Evolutionary conservation across 2,888 invertebrate species (phyloP).

Genomic region (Campoplex nolae): DNA sequence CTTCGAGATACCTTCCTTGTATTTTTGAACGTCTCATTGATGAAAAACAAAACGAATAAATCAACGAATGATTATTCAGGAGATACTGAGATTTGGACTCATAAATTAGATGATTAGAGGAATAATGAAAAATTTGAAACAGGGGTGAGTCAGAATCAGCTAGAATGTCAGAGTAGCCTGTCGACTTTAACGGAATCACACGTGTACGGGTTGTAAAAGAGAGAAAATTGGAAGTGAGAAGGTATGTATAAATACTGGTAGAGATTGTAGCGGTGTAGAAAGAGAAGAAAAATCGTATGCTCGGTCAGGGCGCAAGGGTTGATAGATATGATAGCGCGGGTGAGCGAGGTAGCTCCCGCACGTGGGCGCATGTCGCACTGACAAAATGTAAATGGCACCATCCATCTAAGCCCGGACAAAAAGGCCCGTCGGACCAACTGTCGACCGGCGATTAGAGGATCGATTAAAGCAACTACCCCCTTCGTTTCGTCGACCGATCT

Average conservation of each 20-base stretch:
- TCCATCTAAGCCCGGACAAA: constrained; percentile 84
- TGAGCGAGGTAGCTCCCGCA: constrained; percentile 54
- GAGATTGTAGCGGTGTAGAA: neutral
- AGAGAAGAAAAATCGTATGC: constrained; percentile 10
- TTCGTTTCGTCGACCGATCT: constrained; percentile 84
- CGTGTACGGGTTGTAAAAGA: constrained; percentile 3
- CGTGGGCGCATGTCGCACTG: constrained; percentile 83
- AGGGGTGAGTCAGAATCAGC: constrained; percentile 18
- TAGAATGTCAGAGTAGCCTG: constrained; percentile 51
- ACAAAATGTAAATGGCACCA: constrained; percentile 85
- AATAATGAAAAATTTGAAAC: constrained; percentile 9
- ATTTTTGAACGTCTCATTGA: neutral
- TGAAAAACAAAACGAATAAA: neutral
- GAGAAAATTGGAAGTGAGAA: constrained; percentile 20
- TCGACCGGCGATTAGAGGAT: constrained; percentile 84
- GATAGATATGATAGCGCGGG: constrained; percentile 84
- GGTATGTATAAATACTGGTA: neutral
- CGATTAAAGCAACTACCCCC: constrained; percentile 84
- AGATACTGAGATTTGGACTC: neutral
- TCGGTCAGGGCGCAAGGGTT: constrained; percentile 71
- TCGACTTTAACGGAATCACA: constrained; percentile 25
- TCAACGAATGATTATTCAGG: neutral
- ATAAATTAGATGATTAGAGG: constrained; percentile 11
- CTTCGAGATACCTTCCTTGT: neutral
- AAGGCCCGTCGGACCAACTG: constrained; percentile 83